Conservation (phyloP, 2,797 vertebrate species). For the Schizopygopsis pylzovi region DNA sequence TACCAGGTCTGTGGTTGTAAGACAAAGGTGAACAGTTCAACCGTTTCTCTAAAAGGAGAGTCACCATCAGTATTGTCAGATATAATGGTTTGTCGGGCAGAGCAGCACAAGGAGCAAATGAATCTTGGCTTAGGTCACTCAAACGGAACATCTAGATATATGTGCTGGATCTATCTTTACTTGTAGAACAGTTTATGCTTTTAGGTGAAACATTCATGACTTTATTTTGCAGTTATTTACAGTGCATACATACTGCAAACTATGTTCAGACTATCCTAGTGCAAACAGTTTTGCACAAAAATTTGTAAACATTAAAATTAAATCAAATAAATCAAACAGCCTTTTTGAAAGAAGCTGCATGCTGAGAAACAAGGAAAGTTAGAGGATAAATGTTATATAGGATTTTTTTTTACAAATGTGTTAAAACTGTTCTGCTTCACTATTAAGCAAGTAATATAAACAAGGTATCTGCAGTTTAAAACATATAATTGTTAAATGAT, state of each 20-base stretch:
- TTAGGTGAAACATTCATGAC: neutral
- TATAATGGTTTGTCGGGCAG: neutral
- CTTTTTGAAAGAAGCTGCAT: neutral
- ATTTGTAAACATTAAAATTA: neutral
- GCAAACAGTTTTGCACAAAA: neutral
- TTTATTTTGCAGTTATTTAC: neutral
- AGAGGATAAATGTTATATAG: neutral
- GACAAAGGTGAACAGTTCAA: slow-evolving; percentile 6
- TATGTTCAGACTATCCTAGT: neutral
- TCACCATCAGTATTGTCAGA: neutral
- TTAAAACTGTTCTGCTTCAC: neutral
- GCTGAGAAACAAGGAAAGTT: neutral
- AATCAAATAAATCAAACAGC: neutral
- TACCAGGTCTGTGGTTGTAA: neutral
- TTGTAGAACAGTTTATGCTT: neutral
- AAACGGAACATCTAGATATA: slow-evolving; percentile 8
- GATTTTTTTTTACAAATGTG: too few species aligned
- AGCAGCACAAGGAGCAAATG: slow-evolving; percentile 17
- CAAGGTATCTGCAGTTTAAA: neutral
- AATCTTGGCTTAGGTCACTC: slow-evolving; percentile 13
- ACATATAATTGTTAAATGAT: too few species aligned
- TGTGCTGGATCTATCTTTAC: slow-evolving; percentile 57
- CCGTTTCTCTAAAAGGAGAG: neutral
- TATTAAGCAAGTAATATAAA: neutral
- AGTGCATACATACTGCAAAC: neutral